phyloP scores from a whole-genome alignment of 2,888 invertebrate species.

The Graphium colonna region DNA sequence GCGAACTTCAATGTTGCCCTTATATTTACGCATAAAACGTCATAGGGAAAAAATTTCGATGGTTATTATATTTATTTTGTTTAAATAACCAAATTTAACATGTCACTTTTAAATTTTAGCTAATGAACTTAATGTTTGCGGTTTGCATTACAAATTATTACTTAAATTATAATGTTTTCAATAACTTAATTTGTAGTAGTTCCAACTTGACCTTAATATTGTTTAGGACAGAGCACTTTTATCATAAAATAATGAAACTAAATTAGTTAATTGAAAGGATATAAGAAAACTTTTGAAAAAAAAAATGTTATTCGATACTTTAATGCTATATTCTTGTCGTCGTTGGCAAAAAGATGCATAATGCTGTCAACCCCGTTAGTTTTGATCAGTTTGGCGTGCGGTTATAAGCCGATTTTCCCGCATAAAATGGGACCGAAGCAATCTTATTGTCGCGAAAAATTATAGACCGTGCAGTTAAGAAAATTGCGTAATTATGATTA shows the following conservation, averaged over 20 bases:
- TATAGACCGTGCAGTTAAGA: conserved; percentile 17
- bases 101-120: too few species aligned
- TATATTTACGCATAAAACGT: neutral
- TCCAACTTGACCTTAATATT: too few species aligned
- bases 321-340: neutral
- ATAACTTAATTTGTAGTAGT: too few species aligned
- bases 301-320: neutral
- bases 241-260: too few species aligned
- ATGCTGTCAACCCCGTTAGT: conserved; percentile 18
- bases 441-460: conserved; percentile 15
- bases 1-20: conserved; percentile 13
- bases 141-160: too few species aligned
- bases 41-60: conserved; percentile 17
- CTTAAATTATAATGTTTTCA: too few species aligned
- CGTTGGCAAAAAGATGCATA: conserved; percentile 6
- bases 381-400: conserved; percentile 17
- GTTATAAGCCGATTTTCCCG: conserved; percentile 20
- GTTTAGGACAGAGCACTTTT: too few species aligned
- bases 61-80: too few species aligned
- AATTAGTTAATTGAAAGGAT: too few species aligned
- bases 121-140: too few species aligned
- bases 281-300: too few species aligned
- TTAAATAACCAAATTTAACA: too few species aligned
- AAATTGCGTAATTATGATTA: conserved; percentile 23
- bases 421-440: conserved; percentile 23